phyloP scores from a whole-genome alignment of 2,888 invertebrate genomes.

The Ophion ellenae region DNA sequence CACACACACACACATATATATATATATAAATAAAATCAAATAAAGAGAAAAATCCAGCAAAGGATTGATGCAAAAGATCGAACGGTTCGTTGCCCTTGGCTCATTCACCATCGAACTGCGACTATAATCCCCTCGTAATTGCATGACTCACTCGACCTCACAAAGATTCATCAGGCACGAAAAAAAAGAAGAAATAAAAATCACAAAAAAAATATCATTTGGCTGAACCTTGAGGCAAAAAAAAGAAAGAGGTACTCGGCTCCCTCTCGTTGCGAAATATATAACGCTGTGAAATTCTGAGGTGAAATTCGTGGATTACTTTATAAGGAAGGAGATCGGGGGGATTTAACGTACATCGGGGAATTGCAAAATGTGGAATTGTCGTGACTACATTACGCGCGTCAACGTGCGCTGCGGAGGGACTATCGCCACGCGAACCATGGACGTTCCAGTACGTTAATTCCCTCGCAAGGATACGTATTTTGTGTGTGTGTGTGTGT shows the following conservation, averaged over 20 bases:
- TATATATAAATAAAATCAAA: neutral
- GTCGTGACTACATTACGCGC: constrained; percentile 54
- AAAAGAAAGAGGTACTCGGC: constrained; percentile 6
- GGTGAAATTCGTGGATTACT: constrained; percentile 55
- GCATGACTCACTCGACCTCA: constrained; percentile 21
- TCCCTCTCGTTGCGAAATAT: constrained; percentile 44
- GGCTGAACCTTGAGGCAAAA: neutral
- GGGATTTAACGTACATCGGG: constrained; percentile 4
- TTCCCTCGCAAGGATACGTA: constrained; percentile 10
- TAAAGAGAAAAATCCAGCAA: neutral
- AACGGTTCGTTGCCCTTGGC: constrained; percentile 49
- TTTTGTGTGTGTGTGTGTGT: no score
- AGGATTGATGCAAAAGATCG: constrained; percentile 33
- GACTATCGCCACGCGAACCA: neutral
- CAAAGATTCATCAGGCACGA: constrained; percentile 2
- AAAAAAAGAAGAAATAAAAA: neutral
- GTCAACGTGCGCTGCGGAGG: constrained; percentile 22
- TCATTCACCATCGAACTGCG: constrained; percentile 28
- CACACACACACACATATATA: no score
- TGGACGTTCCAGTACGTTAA: constrained; percentile 60
- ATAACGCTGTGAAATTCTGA: constrained; percentile 15
- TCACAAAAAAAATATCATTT: constrained; percentile 11
- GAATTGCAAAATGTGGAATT: constrained; percentile 52
- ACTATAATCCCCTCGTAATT: constrained; percentile 26
- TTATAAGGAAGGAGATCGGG: constrained; percentile 10